Base-by-base conservation (phyloP, 2,888 invertebrate genomes). In the Antheraea assamensis region DNA sequence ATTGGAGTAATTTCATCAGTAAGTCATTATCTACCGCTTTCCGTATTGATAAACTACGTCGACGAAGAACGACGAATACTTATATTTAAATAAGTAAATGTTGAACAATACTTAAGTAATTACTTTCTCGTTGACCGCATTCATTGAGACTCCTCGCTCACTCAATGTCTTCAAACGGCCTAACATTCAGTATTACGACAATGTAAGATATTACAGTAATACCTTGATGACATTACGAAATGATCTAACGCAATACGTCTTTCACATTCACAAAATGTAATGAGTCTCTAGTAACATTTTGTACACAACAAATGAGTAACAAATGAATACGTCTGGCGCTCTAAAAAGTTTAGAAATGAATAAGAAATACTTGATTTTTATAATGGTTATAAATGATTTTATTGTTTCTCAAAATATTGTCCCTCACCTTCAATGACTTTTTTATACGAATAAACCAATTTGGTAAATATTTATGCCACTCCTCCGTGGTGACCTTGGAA, bases 211-310 rank as follows among this genome's bases (percentile, higher is more conserved):
- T 64, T 64, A 64, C 61, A 27, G 27, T 64, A 64, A 10, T 30
- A 30, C 61, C 61, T 30, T 27, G 30, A 64, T 30, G 61, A 64
- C 30, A 64, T 64, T 64, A 64, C 61, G 30, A 64, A 64, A 64
- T 35, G 21, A 21, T 31, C 35, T 68, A 68, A n/a, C 35, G 68
- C 21, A 68, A 68, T n/a, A 68, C 68, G n/a, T n/a, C 7, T n/a
- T 15, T 8, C 35, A 68, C 68, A 68, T 68, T 68, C 68, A 68
- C 35, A 35, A 3, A 19, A n/a, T 68, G 68, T 35, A 68, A 68
- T 68, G 35, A 35, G 68, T 30, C 31, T 17, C 19, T 66, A 31
- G n/a, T 27, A 31, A 70, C 42, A 19, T 70, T n/a, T 47, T 70
- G 24, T 49, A 70, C 31, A 21, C 35, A 70, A 21, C 10, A 10